These are phyloP conservation scores for Melieria picta DNA, from an alignment of 2,888 invertebrate genomes.

Conservation along the genomic window DNA sequence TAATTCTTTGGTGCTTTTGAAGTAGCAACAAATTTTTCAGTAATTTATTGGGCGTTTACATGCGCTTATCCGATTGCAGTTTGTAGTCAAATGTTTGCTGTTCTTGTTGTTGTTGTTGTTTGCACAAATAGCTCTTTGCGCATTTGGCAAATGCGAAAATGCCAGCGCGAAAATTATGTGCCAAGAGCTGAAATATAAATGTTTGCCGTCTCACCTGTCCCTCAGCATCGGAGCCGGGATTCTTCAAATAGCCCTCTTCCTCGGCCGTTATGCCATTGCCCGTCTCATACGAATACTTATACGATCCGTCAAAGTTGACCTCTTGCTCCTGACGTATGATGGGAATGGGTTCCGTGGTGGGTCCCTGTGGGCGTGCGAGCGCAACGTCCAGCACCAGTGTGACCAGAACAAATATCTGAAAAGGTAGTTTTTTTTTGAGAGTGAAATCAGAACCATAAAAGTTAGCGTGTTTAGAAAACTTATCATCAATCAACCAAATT, in stretches of 20 bases:
- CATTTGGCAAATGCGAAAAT: neutral
- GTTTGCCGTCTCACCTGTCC: slow-evolving; percentile 64
- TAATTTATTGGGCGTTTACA: slow-evolving; percentile 27
- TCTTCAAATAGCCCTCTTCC: slow-evolving; percentile 71
- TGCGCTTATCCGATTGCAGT: neutral
- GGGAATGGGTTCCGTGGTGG: slow-evolving; percentile 71
- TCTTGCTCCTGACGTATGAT: slow-evolving; percentile 76
- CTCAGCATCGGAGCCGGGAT: slow-evolving; percentile 69
- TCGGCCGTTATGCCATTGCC: slow-evolving; percentile 71
- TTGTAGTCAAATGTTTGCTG: neutral
- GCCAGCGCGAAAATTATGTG: neutral
- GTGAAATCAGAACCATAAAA: no score
- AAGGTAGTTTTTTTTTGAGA: no score
- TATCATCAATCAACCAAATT: neutral
- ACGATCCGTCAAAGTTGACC: slow-evolving; percentile 75
- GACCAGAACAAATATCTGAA: slow-evolving; percentile 37
- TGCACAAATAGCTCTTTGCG: no score
- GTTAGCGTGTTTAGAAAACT: no score
- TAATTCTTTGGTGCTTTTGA: slow-evolving; percentile 10
- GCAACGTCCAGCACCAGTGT: slow-evolving; percentile 42
- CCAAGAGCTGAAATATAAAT: no score
- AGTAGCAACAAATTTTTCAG: slow-evolving; percentile 11
- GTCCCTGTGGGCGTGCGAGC: slow-evolving; percentile 57
- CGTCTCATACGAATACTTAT: slow-evolving; percentile 69
- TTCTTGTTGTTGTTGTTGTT: no score